A percentile compares a stretch with the other conserved stretches of the same genome.
phyloP scores from a whole-genome alignment of 2,113 vertebrate species.

The Climacteris rufus region DNA sequence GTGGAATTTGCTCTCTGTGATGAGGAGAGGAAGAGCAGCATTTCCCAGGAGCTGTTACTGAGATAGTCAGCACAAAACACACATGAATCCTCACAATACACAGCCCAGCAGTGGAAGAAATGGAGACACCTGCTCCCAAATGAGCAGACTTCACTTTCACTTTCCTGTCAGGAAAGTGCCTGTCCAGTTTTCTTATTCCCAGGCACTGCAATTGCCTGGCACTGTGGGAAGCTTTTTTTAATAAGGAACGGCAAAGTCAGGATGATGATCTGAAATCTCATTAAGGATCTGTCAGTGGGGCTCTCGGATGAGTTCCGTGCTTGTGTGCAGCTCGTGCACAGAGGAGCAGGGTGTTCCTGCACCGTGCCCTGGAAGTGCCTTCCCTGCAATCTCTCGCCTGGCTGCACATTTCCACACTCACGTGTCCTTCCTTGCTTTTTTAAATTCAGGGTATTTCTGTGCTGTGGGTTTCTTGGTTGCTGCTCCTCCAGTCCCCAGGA shows the following conservation, averaged over 20 bases:
- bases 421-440: accelerated
- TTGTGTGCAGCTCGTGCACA: not conserved
- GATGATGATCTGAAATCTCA: not conserved
- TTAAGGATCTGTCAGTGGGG: not conserved
- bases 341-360: not conserved
- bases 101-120: too few relatives aligned
- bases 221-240: not conserved
- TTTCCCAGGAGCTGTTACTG: not conserved
- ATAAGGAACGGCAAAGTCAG: not conserved
- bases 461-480: not conserved
- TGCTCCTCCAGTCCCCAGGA: not conserved
- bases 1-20: not conserved
- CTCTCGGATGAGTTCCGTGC: not conserved
- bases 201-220: not conserved
- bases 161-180: not conserved
- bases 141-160: not conserved
- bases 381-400: not conserved
- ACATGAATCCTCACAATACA: accelerated
- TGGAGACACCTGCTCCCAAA: not conserved
- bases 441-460: accelerated
- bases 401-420: not conserved
- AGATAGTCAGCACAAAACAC: not conserved
- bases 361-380: not conserved
- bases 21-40: not conserved
- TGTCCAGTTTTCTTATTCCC: not conserved